phyloP scores from a whole-genome alignment of 2,797 vertebrate genomes.

The Arctocebus calabarensis region DNA sequence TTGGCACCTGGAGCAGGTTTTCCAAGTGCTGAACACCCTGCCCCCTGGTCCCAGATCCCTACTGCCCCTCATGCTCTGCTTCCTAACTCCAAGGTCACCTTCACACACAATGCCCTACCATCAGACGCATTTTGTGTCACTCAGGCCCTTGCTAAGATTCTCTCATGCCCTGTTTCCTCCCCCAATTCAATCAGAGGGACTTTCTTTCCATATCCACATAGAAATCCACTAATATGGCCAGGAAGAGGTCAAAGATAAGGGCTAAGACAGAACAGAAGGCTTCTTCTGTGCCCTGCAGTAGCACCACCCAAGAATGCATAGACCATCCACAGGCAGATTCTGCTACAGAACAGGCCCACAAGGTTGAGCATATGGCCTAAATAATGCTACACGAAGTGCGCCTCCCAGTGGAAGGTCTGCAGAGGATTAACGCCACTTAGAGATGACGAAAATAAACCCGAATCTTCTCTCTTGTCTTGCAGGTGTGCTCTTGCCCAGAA shows the following conservation, averaged over 20 bases:
- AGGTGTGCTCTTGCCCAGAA: not conserved
- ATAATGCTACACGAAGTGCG: no score
- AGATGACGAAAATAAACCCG: not conserved
- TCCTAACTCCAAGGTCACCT: not conserved
- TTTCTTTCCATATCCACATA: not conserved
- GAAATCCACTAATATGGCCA: not conserved
- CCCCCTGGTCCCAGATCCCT: not conserved
- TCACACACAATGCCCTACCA: no score
- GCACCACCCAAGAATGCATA: no score
- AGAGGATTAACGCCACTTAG: accelerated
- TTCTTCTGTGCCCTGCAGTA: not conserved
- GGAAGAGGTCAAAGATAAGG: not conserved
- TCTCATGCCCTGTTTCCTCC: not conserved
- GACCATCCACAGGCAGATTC: not conserved
- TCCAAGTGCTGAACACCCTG: not conserved
- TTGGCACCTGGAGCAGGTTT: not conserved
- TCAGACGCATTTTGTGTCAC: not conserved
- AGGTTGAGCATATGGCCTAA: not conserved
- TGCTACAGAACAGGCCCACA: not conserved
- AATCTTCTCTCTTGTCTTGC: constrained; percentile 21
- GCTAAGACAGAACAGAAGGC: not conserved
- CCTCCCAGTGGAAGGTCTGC: not conserved
- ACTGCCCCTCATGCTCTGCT: no score
- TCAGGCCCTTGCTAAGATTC: not conserved
- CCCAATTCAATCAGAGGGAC: not conserved